Base-by-base conservation (phyloP, 1,140 invertebrate species). In the Brachionus manjavacas region DNA sequence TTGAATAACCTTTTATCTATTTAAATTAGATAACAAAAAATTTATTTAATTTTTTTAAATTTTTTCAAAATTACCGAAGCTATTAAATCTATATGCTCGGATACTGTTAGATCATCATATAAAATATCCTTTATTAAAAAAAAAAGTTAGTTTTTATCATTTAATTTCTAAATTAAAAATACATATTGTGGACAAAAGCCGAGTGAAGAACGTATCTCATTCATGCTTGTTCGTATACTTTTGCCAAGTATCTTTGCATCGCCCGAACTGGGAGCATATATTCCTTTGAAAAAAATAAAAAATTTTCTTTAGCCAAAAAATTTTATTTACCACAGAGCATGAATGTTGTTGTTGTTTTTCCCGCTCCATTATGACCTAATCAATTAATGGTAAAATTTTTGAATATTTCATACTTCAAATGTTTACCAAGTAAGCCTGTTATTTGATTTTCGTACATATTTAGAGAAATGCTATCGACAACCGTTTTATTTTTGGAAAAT, bases 71-170 rank as follows among this genome's bases (percentile, higher is more conserved):
- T 91, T 66, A 90, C 89, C 86, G 87, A 92, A 90, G 85, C 93
- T 88, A 95, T 97, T 89, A 97, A 96, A 84, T 93, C 90, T 6
- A 98, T 90, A 89, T 98, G 96, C 89, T 99, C 94, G 31, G 91
- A 90, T 0, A 97, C 95, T 14, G 94, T 97, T 64, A 98, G 90
- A 86, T 94, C 93, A 80, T 95, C 93, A 88, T 97, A 97, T 1
- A 98, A 91, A 84, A 97, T 94, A 89, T 98, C 81, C 60, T 84
- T 84, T 16, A 55, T 84, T 90, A 87, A 20, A 60, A 20, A 20
- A 23, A 60, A 35, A 35, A 35, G 7, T 35, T 35, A 35, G n/a
- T 35, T 35, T 35, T 35, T 35, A 2, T 6, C 31, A 35, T 35
- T 35, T 35, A 7, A 35, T 35, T 35, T 6, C 7, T 35, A 35